Evolutionary conservation across 1,140 invertebrate species (phyloP).

Genomic region (Rhagoletis pomonella): DNA sequence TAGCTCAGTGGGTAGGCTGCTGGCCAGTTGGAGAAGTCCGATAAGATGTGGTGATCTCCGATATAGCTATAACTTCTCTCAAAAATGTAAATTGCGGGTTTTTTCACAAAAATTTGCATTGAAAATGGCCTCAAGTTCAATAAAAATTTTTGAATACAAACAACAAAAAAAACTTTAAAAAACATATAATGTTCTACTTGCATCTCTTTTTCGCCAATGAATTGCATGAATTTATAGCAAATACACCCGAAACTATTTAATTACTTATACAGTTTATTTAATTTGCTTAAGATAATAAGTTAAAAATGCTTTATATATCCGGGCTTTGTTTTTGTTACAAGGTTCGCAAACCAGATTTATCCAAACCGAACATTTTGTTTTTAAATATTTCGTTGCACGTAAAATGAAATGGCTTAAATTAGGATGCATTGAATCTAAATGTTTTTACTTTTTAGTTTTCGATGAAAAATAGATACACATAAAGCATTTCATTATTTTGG

Average conservation of each 20-base stretch:
- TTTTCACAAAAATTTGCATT: too few relatives aligned
- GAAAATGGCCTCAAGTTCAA: too few relatives aligned
- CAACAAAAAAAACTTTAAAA: too few relatives aligned
- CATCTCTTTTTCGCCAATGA: neutral
- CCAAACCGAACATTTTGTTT: neutral
- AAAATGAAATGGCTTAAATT: neutral
- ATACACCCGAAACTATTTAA: neutral
- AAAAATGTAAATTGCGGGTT: too few relatives aligned
- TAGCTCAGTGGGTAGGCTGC: neutral
- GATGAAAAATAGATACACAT: neutral
- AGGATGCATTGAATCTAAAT: neutral
- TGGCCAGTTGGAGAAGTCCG: neutral
- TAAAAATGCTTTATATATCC: slow-evolving; percentile 41
- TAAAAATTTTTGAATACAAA: too few relatives aligned
- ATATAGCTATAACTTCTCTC: too few relatives aligned
- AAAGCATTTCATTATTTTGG: slow-evolving; percentile 5
- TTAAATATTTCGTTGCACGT: slow-evolving; percentile 9
- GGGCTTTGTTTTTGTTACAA: slow-evolving; percentile 20
- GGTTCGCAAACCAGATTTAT: neutral
- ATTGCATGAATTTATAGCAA: neutral
- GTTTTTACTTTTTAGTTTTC: neutral
- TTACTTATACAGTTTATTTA: slow-evolving; percentile 8
- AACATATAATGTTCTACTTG: neutral
- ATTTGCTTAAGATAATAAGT: slow-evolving; percentile 33
- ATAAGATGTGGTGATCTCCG: too few relatives aligned